A percentile compares a stretch with the other conserved stretches of the same genome.
These are phyloP conservation scores for Galeopsomyia nigrocyanea DNA, from an alignment of 2,888 invertebrate species.

Conservation along the genomic window DNA sequence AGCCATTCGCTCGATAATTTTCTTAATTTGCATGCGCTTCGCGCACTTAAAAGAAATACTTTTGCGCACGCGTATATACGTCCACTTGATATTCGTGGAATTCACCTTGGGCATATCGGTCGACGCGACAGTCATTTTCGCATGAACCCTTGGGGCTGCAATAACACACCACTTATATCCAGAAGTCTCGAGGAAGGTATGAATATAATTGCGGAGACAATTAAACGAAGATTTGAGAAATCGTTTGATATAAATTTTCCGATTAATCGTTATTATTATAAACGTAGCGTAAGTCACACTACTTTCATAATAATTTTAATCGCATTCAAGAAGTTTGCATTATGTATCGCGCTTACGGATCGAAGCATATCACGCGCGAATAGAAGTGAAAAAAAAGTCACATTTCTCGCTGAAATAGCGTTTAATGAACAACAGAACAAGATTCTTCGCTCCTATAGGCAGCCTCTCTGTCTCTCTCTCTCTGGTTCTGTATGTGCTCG, in stretches of 20 bases:
- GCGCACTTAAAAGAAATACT: slow-evolving; percentile 1
- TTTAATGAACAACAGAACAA: slow-evolving; percentile 16
- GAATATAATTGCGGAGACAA: no score
- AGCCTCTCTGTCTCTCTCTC: background rate
- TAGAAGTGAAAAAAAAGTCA: slow-evolving; percentile 16
- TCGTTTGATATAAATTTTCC: no score
- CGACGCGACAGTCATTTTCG: slow-evolving; percentile 19
- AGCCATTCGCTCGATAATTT: slow-evolving; percentile 16
- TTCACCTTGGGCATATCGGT: background rate
- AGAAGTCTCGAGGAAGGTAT: no score
- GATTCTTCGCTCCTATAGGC: background rate
- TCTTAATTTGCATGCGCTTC: slow-evolving; percentile 32
- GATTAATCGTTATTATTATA: no score
- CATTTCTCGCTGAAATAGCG: slow-evolving; percentile 23
- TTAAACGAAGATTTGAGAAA: no score
- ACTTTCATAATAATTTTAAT: no score
- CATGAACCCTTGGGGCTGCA: background rate
- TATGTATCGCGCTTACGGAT: background rate
- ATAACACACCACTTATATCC: no score
- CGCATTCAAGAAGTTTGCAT: no score
- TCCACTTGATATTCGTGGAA: slow-evolving; percentile 21
- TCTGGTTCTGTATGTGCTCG: background rate
- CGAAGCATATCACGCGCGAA: slow-evolving; percentile 6
- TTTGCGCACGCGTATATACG: background rate
- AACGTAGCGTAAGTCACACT: no score